phyloP scores from a whole-genome alignment of 2,797 vertebrate genomes.

The Acropternis orthonyx region DNA sequence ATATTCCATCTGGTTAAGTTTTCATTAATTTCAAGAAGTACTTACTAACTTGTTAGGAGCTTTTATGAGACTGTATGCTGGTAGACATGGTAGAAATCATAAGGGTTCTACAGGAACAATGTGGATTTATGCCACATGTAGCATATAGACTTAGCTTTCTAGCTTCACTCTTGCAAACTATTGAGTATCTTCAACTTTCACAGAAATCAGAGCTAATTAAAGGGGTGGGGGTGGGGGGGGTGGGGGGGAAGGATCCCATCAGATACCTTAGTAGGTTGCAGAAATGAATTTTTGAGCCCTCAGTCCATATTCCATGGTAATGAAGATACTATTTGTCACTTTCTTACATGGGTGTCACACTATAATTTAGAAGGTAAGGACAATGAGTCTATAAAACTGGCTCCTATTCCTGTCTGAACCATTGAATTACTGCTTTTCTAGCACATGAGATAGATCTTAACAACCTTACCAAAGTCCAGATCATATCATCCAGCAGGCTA shows the following conservation, averaged over 20 bases:
- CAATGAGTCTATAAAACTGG: not conserved
- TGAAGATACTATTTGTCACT: not conserved
- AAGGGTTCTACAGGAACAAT: not conserved
- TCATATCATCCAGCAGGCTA: not conserved
- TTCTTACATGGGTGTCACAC: not conserved
- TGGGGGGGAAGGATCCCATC: not conserved
- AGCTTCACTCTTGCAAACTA: not conserved
- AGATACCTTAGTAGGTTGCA: not conserved
- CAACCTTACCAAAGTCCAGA: not conserved
- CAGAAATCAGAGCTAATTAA: not conserved
- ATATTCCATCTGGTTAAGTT: not conserved
- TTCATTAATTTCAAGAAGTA: not conserved
- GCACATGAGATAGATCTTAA: not conserved
- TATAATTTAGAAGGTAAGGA: not conserved
- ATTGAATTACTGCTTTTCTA: not conserved
- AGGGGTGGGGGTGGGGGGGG: no score
- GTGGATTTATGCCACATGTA: not conserved
- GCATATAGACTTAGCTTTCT: not conserved
- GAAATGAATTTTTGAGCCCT: not conserved
- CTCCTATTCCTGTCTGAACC: not conserved
- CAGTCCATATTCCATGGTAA: not conserved
- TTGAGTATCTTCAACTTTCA: not conserved
- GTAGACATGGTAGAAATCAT: not conserved
- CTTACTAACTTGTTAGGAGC: not conserved
- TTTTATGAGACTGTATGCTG: not conserved